Conservation (phyloP, 2,797 vertebrate species). For the Mareca strepera region DNA sequence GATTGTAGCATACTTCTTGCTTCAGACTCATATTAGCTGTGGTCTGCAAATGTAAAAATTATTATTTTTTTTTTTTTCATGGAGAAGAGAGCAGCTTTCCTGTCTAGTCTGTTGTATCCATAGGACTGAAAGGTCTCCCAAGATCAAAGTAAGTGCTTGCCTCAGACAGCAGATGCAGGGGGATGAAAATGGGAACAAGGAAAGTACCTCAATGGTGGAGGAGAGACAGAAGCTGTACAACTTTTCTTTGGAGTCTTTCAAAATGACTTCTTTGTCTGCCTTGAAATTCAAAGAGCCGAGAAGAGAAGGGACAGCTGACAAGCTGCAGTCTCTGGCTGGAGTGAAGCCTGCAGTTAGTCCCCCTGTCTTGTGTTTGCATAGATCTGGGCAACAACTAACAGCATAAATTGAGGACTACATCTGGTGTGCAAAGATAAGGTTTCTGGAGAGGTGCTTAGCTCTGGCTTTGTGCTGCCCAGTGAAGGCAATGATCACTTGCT, state of each 20-base stretch:
- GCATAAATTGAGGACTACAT: not conserved
- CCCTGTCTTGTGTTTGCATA: not conserved
- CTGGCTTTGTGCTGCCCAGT: not conserved
- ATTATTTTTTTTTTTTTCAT: too few species aligned
- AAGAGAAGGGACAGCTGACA: not conserved
- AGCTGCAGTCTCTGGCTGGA: not conserved
- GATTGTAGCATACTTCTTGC: not conserved
- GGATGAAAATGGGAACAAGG: not conserved
- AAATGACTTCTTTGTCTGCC: not conserved
- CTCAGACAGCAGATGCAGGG: not conserved
- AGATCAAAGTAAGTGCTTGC: not conserved
- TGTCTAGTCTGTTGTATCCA: not conserved
- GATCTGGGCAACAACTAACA: not conserved
- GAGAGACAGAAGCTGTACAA: not conserved
- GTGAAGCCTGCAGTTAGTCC: not conserved
- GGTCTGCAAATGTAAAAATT: too few species aligned
- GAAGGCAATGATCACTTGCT: not conserved
- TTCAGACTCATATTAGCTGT: not conserved
- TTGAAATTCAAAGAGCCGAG: not conserved
- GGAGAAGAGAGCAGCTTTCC: not conserved
- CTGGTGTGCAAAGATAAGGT: too few species aligned
- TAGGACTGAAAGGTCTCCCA: not conserved
- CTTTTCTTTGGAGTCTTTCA: not conserved
- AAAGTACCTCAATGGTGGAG: not conserved
- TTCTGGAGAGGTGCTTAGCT: too few species aligned